Base-by-base conservation (phyloP, 1,140 invertebrate species). In the Leptopilina clavipes region DNA sequence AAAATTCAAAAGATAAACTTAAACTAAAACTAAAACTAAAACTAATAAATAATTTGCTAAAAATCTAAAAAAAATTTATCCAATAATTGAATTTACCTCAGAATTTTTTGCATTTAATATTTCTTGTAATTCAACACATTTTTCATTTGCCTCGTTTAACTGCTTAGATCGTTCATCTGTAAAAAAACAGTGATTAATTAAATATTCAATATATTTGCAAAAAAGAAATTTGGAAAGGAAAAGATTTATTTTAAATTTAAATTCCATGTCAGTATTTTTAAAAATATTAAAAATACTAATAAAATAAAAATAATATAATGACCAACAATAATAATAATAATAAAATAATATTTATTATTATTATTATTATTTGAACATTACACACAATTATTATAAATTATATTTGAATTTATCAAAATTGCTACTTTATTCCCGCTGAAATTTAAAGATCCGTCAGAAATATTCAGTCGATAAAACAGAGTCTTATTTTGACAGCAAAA, bases 61-160 rank as follows among this genome's bases (percentile, higher is more conserved):
- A 40, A 40, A 8, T 31, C 25, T 1, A 31, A 31, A 2, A 31
- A 31, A 70, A 79, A n/a, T n/a, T 25, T 77, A 75, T 40, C n/a
- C n/a, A n/a, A 77, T 74, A 37, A 59, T 76, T 37, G 43, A 83
- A 87, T 90, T 91, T 81, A 94, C 94, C 91, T 94, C 93, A 11
- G 92, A 91, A 86, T 94, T 92, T 87, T 93, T 93, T 7, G 90
- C 89, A 70, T 89, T 91, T 54, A 93, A 92, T 78, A 92, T 86
- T 72, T 93, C 92, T 85, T 93, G 91, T 65, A 94, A 87, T 83
- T 94, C 91, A 74, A 91, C 90, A 75, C 92, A 91, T 76, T 87
- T 90, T 78, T 88, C 81, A 74, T 92, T 90, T n/a, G 91, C 91
- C 80, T 90, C 91, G 45, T 89, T 87, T 37, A 92, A 78, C 74